Conservation (phyloP, 30 jellyfish, hydroid and myxozoan genomes). For the Aurelia sp. region DNA sequence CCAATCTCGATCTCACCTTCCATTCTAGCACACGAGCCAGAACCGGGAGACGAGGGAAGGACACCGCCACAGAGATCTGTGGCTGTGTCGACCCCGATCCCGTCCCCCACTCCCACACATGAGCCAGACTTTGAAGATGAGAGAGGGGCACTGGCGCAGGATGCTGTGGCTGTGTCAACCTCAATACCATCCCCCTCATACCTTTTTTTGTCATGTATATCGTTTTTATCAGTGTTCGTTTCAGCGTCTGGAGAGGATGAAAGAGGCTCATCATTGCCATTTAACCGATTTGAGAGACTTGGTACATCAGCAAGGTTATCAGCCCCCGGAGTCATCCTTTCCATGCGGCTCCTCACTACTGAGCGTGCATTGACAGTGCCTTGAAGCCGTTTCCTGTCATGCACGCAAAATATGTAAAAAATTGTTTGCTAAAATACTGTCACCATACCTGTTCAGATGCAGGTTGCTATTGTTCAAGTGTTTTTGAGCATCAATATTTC, state of each 20-base stretch:
- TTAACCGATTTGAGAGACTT: too few species aligned
- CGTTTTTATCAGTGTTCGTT: not conserved
- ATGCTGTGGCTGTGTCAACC: too few species aligned
- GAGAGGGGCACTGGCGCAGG: too few species aligned
- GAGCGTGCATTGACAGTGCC: slow-evolving; percentile 14
- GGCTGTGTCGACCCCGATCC: too few species aligned
- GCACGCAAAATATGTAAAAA: not conserved
- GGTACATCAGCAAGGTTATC: not conserved
- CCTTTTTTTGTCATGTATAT: too few species aligned
- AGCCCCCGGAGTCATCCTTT: slow-evolving; percentile 9
- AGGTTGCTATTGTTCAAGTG: slow-evolving; percentile 23
- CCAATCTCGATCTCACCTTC: too few species aligned
- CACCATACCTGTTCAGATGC: slow-evolving; percentile 35
- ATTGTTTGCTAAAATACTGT: slow-evolving; percentile 1
- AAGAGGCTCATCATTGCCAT: not conserved
- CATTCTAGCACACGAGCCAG: too few species aligned
- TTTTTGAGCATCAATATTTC: slow-evolving; percentile 2
- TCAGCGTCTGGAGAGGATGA: slow-evolving; percentile 1
- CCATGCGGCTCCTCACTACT: slow-evolving; percentile 2
- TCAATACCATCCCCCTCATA: too few species aligned
- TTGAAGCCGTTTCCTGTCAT: not conserved
- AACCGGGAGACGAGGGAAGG: too few species aligned
- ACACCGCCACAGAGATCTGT: too few species aligned
- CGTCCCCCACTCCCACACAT: too few species aligned
- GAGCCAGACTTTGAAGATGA: too few species aligned